phyloP scores from a whole-genome alignment of 1,140 invertebrate genomes.

The Diabrotica virgifera region DNA sequence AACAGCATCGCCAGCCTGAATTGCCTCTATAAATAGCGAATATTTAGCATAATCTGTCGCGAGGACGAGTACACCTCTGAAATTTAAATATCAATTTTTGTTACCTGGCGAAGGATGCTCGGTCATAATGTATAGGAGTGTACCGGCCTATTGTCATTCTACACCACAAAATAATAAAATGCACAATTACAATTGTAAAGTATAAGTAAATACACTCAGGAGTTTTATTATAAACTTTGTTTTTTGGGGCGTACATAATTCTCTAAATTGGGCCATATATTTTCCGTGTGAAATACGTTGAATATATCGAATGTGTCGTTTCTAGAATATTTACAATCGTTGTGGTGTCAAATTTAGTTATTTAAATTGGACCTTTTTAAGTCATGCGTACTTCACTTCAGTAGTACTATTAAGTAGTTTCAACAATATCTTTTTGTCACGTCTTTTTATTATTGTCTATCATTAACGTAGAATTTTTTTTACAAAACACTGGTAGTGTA shows the following conservation, averaged over 20 bases:
- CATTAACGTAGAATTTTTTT: no score
- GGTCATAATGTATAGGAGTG: neutral
- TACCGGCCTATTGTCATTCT: neutral
- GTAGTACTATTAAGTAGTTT: no score
- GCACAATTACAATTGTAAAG: neutral
- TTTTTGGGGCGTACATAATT: neutral
- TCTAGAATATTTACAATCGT: no score
- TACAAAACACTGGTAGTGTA: no score
- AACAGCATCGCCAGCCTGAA: neutral
- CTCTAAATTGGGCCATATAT: neutral
- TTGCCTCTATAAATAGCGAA: neutral
- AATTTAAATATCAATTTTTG: neutral
- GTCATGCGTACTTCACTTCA: no score
- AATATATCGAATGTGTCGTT: neutral
- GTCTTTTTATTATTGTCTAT: no score
- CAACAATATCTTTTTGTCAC: no score
- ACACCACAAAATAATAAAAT: neutral
- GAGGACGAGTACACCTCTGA: neutral
- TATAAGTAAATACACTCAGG: slow-evolving; percentile 1
- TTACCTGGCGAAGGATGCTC: neutral
- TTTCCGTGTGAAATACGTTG: neutral
- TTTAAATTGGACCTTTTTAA: no score
- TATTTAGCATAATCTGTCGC: slow-evolving; percentile 2
- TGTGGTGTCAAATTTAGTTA: no score
- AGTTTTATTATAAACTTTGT: neutral